Conservation (phyloP, 2,113 vertebrate genomes). For the Mormyrus lacerda region DNA sequence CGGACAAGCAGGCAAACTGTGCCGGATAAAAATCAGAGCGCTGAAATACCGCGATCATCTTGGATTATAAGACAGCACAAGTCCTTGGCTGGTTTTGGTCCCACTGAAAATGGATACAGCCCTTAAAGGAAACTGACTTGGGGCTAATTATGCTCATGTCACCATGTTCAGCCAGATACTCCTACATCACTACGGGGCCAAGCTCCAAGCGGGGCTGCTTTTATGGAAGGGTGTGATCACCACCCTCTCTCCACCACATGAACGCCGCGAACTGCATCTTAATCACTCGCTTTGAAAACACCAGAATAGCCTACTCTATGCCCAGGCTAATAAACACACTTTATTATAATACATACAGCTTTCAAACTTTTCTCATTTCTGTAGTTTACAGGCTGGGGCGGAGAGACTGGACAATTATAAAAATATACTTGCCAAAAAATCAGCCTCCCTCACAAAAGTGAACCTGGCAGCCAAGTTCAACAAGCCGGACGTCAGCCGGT, state of each 20-base stretch:
- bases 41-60: neutral
- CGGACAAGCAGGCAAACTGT: neutral
- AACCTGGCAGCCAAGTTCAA: slow-evolving; percentile 31
- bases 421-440: slow-evolving; percentile 24
- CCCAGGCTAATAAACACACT: slow-evolving; percentile 23
- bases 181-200: neutral
- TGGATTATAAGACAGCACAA: neutral
- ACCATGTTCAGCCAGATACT: neutral
- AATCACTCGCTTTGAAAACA: slow-evolving; percentile 21
- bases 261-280: neutral
- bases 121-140: neutral
- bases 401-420: neutral
- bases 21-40: neutral
- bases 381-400: neutral
- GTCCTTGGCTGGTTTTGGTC: neutral
- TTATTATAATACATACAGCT: slow-evolving; percentile 16
- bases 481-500: slow-evolving; percentile 22
- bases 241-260: neutral
- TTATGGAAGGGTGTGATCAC: neutral
- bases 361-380: slow-evolving; percentile 22
- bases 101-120: neutral
- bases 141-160: neutral
- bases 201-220: neutral
- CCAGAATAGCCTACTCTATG: slow-evolving; percentile 18
- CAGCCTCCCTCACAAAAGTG: slow-evolving; percentile 15